Percentiles rank a stretch among this genome's conserved stretches.
These are phyloP conservation scores for Plemyria rubiginata DNA, from an alignment of 2,888 invertebrate species.

Conservation along the genomic window DNA sequence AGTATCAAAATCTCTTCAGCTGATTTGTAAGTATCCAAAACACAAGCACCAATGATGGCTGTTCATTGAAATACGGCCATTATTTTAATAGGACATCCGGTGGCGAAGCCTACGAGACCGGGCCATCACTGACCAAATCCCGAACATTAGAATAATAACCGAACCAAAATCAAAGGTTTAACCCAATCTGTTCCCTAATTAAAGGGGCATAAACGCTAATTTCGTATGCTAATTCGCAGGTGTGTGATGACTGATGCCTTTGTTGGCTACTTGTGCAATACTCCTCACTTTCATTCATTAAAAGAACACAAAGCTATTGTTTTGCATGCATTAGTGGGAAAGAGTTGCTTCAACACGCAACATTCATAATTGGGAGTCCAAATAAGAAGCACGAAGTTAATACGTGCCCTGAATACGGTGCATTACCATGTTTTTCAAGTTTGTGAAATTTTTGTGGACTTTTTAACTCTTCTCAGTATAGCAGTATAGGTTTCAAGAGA, in stretches of 20 bases:
- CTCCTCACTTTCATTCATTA: constrained; percentile 50
- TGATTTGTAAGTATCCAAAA: constrained; percentile 47
- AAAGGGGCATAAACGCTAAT: constrained; percentile 56
- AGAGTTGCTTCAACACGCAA: constrained; percentile 40
- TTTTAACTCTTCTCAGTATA: neutral
- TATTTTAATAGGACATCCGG: constrained; percentile 83
- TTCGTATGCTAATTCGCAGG: constrained; percentile 68
- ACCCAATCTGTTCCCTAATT: constrained; percentile 59
- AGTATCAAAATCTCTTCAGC: constrained; percentile 56
- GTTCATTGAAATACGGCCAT: constrained; percentile 79
- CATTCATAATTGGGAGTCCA: constrained; percentile 38
- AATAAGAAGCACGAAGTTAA: constrained; percentile 25
- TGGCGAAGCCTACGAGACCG: constrained; percentile 52
- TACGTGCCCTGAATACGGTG: constrained; percentile 22
- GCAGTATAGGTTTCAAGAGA: too few species aligned
- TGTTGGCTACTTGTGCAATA: constrained; percentile 52
- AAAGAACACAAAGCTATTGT: constrained; percentile 46
- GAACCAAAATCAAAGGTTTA: constrained; percentile 39
- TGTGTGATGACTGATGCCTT: constrained; percentile 44
- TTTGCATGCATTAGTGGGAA: constrained; percentile 45
- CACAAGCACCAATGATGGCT: constrained; percentile 65
- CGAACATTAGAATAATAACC: constrained; percentile 69
- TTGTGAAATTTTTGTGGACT: neutral
- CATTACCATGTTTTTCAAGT: constrained; percentile 15
- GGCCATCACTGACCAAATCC: constrained; percentile 37